phyloP scores from a whole-genome alignment of 1,140 invertebrate genomes.

The Chrysomallon squamiferum region DNA sequence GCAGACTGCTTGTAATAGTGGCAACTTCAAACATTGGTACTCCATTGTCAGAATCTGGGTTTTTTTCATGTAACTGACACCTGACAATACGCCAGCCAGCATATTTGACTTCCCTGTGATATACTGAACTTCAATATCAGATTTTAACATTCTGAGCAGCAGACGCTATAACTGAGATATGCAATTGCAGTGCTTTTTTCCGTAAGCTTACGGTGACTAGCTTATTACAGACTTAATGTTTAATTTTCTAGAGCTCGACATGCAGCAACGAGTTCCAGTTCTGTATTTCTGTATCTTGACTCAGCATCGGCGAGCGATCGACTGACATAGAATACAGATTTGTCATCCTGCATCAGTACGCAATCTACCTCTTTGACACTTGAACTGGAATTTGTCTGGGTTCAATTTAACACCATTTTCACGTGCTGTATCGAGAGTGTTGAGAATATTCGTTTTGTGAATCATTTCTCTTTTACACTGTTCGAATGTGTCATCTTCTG shows the following conservation, averaged over 20 bases:
- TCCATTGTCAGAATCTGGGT: neutral
- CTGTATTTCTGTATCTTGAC: conserved; percentile 56
- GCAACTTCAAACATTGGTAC: conserved; percentile 5
- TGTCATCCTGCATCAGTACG: conserved; percentile 56
- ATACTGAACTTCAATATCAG: conserved; percentile 37
- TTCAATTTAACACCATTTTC: conserved; percentile 32
- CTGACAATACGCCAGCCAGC: conserved; percentile 29
- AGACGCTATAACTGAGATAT: conserved; percentile 28
- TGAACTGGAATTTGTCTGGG: conserved; percentile 49
- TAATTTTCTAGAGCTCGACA: conserved; percentile 65
- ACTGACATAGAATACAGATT: neutral
- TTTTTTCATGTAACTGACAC: neutral
- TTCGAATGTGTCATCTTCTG: too few species aligned
- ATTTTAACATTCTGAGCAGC: conserved; percentile 23
- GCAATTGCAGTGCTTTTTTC: conserved; percentile 21
- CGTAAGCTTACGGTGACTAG: conserved; percentile 10
- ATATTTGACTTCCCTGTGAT: conserved; percentile 27
- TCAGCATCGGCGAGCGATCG: neutral
- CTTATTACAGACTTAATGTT: conserved; percentile 62
- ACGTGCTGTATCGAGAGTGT: conserved; percentile 51
- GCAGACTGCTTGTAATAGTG: neutral
- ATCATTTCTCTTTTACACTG: conserved; percentile 21
- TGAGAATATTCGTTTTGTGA: conserved; percentile 48
- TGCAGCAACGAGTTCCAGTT: conserved; percentile 66
- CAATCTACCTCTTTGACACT: conserved; percentile 57